Base-by-base conservation (phyloP, 2,888 invertebrate genomes). In the Amphiduros pacificus region DNA sequence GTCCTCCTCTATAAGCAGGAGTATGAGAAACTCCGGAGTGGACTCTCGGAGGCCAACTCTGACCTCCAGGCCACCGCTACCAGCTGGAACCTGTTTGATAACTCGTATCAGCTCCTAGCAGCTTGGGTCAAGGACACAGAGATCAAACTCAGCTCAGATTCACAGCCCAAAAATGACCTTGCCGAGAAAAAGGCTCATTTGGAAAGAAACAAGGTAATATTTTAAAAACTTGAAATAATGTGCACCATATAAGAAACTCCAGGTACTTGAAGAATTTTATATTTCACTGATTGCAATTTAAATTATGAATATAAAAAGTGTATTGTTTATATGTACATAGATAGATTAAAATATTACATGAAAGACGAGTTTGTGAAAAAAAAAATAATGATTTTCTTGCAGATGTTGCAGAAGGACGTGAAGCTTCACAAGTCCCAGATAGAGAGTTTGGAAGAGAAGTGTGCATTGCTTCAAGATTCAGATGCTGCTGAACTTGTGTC, bases 121-220 rank as follows among this genome's bases (percentile, higher is more conserved):
- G 91, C 92, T 76, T 95, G 95, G 93, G 84, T 96, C 54, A 58
- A 55, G 31, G 65, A 66, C n/a, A 75, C 93, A 63, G 92, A 93
- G 75, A 88, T 89, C 53, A 93, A 92, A 80, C 87, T 93, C 6
- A 89, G 90, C 75, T 87, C 89, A 1, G 94, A 91, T 80, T 92
- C 93, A 73, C 93, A 93, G 88, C 90, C 64, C 89, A 90, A 74
- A 87, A 87, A 92, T 73, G 94, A 95, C 78, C 84, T 95, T 1
- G 91, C 93, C 56, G 96, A 96, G 78, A 96, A 95, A 83, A 90
- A 92, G 71, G 90, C 93, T 0, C 89, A 91, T 49, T 79, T 94
- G 24, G 95, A 96, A 79, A 95, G 94, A 81, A 91, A 91, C 81
- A 91, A 89, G 76, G 79, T 78, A 66, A 60, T 57, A 44, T 36